These are phyloP conservation scores for Ptilorrhoa leucosticta DNA, from an alignment of 2,113 vertebrate genomes.

Conservation along the genomic window DNA sequence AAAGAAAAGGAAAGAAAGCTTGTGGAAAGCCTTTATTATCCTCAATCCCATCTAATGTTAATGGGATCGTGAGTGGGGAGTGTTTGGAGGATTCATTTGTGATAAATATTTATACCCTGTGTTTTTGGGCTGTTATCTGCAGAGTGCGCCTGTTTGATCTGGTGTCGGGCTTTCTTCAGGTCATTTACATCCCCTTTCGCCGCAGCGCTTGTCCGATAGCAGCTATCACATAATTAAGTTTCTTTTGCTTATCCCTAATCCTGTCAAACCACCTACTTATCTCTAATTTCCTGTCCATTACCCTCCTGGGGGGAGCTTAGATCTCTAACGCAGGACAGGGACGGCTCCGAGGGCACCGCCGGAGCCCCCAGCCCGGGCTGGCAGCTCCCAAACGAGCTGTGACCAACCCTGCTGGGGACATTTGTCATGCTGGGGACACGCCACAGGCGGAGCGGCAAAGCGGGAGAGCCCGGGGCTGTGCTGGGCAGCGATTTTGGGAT, in stretches of 20 bases:
- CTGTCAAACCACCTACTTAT: slow-evolving; percentile 63
- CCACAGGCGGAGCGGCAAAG: background rate
- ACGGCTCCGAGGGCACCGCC: background rate
- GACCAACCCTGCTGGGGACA: background rate
- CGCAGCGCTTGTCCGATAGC: slow-evolving; percentile 47
- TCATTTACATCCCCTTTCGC: slow-evolving; percentile 53
- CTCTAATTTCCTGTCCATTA: slow-evolving; percentile 61
- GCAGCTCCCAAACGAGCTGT: background rate
- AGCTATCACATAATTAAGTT: slow-evolving; percentile 64
- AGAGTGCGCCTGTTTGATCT: slow-evolving; percentile 51
- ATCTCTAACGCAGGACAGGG: background rate
- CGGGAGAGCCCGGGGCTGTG: background rate
- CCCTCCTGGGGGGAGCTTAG: slow-evolving; percentile 22
- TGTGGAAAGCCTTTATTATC: slow-evolving; percentile 24
- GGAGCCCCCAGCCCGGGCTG: background rate
- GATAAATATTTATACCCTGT: slow-evolving; percentile 65
- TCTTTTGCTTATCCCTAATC: slow-evolving; percentile 64
- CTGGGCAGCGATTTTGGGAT: background rate
- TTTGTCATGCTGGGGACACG: background rate
- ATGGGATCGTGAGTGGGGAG: background rate
- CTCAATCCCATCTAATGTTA: slow-evolving; percentile 47
- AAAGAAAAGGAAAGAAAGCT: background rate
- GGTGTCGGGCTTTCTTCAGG: slow-evolving; percentile 35
- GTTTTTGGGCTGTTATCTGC: slow-evolving; percentile 59
- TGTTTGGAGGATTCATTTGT: slow-evolving; percentile 33